phyloP scores from a whole-genome alignment of 2,888 invertebrate species.

The Orthosia gracilis region DNA sequence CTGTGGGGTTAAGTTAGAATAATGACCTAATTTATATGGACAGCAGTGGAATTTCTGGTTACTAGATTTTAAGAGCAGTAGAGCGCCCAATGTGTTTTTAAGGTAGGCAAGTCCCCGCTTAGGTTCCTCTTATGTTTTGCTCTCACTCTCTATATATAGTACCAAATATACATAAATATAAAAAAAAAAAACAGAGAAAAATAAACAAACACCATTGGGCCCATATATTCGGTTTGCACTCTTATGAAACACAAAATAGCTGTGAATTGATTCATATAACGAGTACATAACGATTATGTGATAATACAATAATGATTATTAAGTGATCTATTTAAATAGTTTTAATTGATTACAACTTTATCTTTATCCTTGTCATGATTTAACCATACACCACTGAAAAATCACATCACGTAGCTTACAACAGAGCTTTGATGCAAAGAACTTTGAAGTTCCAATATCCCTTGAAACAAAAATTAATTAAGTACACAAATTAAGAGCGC shows the following conservation, averaged over 20 bases:
- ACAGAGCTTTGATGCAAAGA: conserved; percentile 9
- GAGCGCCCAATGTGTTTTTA: background rate
- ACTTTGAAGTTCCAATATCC: conserved; percentile 20
- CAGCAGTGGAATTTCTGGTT: conserved; percentile 23
- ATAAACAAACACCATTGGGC: background rate
- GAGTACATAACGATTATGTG: conserved; percentile 11
- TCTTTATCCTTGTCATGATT: conserved; percentile 42
- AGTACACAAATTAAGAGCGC: conserved; percentile 65
- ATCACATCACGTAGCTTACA: background rate
- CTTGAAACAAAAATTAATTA: conserved; percentile 55
- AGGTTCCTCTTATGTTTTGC: background rate
- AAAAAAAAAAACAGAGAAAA: too few relatives aligned
- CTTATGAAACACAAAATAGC: background rate
- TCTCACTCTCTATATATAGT: background rate
- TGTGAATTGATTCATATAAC: background rate
- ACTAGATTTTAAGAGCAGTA: conserved; percentile 5
- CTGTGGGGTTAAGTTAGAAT: conserved; percentile 64
- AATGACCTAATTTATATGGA: conserved; percentile 72
- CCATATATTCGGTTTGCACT: background rate
- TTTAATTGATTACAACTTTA: conserved; percentile 34
- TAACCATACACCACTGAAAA: conserved; percentile 32
- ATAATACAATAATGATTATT: conserved; percentile 6
- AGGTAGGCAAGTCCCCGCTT: background rate
- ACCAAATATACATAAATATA: background rate
- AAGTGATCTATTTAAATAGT: conserved; percentile 25